Evolutionary conservation across 2,797 vertebrate genomes (phyloP).

Genomic region (Echiichthys vipera): DNA sequence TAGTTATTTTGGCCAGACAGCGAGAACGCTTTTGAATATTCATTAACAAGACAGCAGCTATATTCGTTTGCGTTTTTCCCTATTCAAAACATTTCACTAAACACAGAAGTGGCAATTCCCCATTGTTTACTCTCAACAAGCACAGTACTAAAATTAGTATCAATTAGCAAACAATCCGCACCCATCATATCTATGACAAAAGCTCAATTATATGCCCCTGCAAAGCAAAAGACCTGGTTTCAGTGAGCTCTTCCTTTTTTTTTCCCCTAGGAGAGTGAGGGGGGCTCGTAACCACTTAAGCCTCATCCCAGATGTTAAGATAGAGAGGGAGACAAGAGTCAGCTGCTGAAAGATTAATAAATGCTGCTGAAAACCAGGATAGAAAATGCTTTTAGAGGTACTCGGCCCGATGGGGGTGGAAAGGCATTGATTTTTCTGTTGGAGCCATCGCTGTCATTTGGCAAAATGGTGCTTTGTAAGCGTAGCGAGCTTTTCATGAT

Average conservation of each 20-base stretch:
- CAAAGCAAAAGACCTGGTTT: constrained; percentile 13
- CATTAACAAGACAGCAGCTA: constrained; percentile 13
- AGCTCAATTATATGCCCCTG: neutral
- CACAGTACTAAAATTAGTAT: constrained; percentile 1
- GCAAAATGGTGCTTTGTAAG: constrained; percentile 60
- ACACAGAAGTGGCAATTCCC: neutral
- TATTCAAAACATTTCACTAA: constrained; percentile 17
- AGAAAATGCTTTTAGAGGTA: constrained; percentile 72
- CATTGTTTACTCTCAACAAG: neutral
- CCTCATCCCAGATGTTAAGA: constrained; percentile 65
- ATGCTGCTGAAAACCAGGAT: constrained; percentile 59
- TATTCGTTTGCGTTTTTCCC: constrained; percentile 19
- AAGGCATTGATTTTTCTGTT: constrained; percentile 73
- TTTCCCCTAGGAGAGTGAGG: neutral
- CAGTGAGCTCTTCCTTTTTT: neutral
- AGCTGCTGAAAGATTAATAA: constrained; percentile 77
- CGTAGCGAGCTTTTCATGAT: constrained; percentile 56
- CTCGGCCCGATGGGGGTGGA: constrained; percentile 39
- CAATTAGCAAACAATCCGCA: constrained; percentile 8
- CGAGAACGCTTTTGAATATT: constrained; percentile 23
- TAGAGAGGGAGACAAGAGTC: constrained; percentile 58
- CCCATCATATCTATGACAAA: constrained; percentile 11
- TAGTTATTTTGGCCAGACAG: constrained; percentile 9
- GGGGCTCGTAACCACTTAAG: constrained; percentile 54
- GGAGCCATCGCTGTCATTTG: constrained; percentile 64